Conservation (phyloP, 1,140 invertebrate genomes). For the Mizuhopecten yessoensis region DNA sequence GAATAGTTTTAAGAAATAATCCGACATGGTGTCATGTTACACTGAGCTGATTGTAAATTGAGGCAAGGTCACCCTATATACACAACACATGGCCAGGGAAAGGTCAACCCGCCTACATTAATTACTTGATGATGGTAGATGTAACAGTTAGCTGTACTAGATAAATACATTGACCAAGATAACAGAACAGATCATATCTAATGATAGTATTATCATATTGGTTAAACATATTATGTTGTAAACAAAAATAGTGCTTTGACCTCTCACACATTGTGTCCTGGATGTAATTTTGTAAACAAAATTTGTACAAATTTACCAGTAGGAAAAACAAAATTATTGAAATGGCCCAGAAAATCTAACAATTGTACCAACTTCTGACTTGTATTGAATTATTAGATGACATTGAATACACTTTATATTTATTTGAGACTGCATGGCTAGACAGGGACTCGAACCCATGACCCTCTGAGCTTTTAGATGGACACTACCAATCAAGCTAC, state of each 20-base stretch:
- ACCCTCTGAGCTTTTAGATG: no score
- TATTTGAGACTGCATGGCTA: no score
- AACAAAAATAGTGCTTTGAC: not conserved
- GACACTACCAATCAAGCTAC: no score
- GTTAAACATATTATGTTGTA: no score
- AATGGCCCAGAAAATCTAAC: no score
- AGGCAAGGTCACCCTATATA: not conserved
- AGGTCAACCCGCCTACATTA: constrained; percentile 20
- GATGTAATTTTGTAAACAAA: not conserved
- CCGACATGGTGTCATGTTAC: not conserved
- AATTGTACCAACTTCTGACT: no score
- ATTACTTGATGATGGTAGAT: not conserved
- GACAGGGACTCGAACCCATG: no score
- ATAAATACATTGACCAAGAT: not conserved
- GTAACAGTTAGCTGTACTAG: not conserved
- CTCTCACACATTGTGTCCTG: not conserved
- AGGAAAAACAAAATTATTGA: no score
- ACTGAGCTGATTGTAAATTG: not conserved
- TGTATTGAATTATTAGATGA: no score
- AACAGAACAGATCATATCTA: not conserved
- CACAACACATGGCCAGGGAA: constrained; percentile 13
- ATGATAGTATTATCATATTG: no score
- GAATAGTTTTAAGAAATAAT: not conserved
- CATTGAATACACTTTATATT: no score
- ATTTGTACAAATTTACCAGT: no score